Evolutionary conservation across 2,797 vertebrate genomes (phyloP), one percentile per base, ranked within the genome.

Genomic region (Amazonetta brasiliensis): DNA sequence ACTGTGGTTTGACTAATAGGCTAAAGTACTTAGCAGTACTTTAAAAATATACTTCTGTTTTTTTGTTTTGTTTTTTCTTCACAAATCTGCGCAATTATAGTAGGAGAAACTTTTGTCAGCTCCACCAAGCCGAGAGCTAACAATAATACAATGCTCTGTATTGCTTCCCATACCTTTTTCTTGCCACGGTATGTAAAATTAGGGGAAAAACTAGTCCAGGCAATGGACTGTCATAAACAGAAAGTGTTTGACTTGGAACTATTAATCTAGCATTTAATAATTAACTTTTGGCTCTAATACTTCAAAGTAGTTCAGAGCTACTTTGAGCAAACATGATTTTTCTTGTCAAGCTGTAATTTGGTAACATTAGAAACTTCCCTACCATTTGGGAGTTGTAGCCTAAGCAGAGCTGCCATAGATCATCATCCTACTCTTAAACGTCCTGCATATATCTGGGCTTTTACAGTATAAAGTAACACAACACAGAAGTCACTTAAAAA

Each of bases 1-100:
- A 4, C 15, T 3, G 60, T 14, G 43, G 62, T 82, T 52, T 39
- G 52, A 73, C 80, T 46, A 21, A 62, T 55, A 85, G 63, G 33
- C 33, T 72, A 31, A 73, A 87, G 3, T 15, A n/a, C 37, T 77
- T 16, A 0, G 4, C 48, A 54, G 41, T 2, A 11, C 55, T 79
- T 90, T 87, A 84, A 35, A 60, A 43, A 73, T 10, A 11, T 50
- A 46, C 86, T 96, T 95, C 93, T 95, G 0, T 79, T 95, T 86
- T 54, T 50, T 52, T 50, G 25, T 52, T 26, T 52, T 52, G 12
- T 50, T 50, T 50, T 50, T 50, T 50, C 43, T 43, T 31, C 28
- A 9, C 56, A n/a, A 33, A 73, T 33, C 52, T 48, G 14, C 59
- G 33, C 25, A 22, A 43, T 59, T 48, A 48, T 48, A 54, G 3